These are phyloP conservation scores for Leucopsar rothschildi DNA, from an alignment of 2,113 vertebrate genomes.

Conservation along the genomic window DNA sequence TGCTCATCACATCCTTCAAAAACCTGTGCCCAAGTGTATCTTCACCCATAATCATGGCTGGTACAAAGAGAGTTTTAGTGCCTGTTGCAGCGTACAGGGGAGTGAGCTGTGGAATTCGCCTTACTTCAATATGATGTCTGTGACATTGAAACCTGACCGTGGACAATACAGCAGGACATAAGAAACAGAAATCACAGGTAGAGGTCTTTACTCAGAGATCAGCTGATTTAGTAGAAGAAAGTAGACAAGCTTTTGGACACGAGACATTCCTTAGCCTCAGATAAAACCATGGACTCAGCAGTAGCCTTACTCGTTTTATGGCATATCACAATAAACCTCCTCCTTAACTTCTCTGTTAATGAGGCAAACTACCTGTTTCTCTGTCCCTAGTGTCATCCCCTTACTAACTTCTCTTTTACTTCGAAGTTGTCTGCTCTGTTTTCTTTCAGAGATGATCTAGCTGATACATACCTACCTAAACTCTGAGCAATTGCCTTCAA, in stretches of 20 bases:
- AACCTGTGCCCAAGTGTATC: not conserved
- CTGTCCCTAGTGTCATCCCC: not conserved
- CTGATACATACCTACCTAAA: not conserved
- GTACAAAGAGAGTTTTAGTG: not conserved
- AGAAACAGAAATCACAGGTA: not conserved
- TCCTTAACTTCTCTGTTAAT: not conserved
- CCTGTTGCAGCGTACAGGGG: rapidly evolving
- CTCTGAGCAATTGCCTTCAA: not conserved
- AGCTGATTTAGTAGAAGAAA: not conserved
- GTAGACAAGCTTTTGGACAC: not conserved
- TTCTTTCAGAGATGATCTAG: not conserved
- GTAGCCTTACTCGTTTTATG: not conserved
- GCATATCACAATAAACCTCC: not conserved
- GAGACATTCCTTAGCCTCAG: not conserved
- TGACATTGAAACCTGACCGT: not conserved
- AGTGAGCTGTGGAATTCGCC: not conserved
- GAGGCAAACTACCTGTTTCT: not conserved
- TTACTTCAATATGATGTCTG: not conserved
- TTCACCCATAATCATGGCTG: not conserved
- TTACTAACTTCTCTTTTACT: not conserved
- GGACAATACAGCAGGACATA: not conserved
- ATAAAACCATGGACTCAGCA: not conserved
- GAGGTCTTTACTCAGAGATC: not conserved
- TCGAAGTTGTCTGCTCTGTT: not conserved
- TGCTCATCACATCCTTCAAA: not conserved